Evolutionary conservation across 2,888 invertebrate genomes (phyloP), one percentile per base, ranked within the genome.

Genomic region (Epinotia ramella): DNA sequence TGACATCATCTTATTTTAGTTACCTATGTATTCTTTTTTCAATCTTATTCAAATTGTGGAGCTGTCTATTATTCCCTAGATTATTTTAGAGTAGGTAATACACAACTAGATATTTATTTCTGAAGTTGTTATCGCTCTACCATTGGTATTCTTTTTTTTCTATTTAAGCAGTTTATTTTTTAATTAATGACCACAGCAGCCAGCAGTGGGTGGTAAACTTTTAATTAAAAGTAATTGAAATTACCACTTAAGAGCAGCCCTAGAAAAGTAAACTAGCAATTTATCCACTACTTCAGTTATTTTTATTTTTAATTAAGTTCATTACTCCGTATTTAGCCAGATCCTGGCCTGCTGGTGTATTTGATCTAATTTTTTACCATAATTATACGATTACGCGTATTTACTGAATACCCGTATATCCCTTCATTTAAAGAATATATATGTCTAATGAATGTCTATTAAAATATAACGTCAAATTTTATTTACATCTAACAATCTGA

Each of bases 311-410:
- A 75, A 75, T 75, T 65, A 75, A 40, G 33, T 56, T 18, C 70
- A 74, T 74, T 65, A 71, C 49, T 59, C 69, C 69, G 40, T 59
- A 70, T 59, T 74, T 44, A 69, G 62, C 5, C 57, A 18, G 33
- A 64, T 65, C 69, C 44, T 60, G 68, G 18, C 28, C 46, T 28
- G 59, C 73, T 46, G 9, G 63, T 16, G 59, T 49, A 64, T 64
- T 70, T 60, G 69, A 70, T 74, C 69, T 33, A 70, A 65, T 64
- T 70, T 68, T 74, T 74, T 70, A 60, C 69, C 49, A 73, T 66
- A 60, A 70, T 74, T 74, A 70, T 20, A 64, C 46, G 66, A 49
- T 33, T n/a, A n/a, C 66, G 59, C n/a, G 33, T 24, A 12, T 63
- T 33, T 46, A 28, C 28, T 57, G 18, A 20, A 18, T 20, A 3